phyloP scores from a whole-genome alignment of 2,797 vertebrate genomes.

The Myoxocephalus aenaeus region DNA sequence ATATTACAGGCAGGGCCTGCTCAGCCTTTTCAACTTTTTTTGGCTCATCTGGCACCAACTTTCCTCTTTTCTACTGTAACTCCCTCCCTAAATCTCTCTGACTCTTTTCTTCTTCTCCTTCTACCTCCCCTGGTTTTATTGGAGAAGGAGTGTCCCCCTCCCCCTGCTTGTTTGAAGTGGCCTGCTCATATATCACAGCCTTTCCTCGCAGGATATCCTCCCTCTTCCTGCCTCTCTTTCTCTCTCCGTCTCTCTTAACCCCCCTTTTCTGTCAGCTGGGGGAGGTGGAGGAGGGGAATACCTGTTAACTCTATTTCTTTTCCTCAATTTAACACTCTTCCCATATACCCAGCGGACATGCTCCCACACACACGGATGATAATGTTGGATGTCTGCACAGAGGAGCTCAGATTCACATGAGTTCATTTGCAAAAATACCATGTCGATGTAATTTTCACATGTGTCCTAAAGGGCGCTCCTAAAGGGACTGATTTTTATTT shows the following conservation, averaged over 20 bases:
- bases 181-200: slow-evolving; percentile 81
- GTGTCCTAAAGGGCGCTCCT: background rate
- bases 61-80: slow-evolving; percentile 54
- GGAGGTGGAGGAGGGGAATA: slow-evolving; percentile 49
- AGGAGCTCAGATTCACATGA: slow-evolving; percentile 9
- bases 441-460: background rate
- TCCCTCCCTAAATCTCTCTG: slow-evolving; percentile 53
- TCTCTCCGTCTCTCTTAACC: slow-evolving; percentile 45
- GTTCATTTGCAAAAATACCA: slow-evolving; percentile 2
- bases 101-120: slow-evolving; percentile 53
- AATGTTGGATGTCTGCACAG: slow-evolving; percentile 21
- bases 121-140: slow-evolving; percentile 78
- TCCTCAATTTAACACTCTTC: slow-evolving; percentile 65
- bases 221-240: slow-evolving; percentile 69
- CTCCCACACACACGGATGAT: slow-evolving; percentile 20
- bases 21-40: slow-evolving; percentile 24
- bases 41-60: slow-evolving; percentile 49
- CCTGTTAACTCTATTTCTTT: slow-evolving; percentile 74
- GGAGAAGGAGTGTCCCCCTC: slow-evolving; percentile 66
- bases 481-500: background rate
- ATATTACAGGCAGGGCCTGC: background rate
- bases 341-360: slow-evolving; percentile 42
- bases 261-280: slow-evolving; percentile 20
- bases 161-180: slow-evolving; percentile 77
- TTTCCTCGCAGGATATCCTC: slow-evolving; percentile 75